Evolutionary conservation across 2,888 invertebrate species (phyloP).

Genomic region (Gortyna flavago): DNA sequence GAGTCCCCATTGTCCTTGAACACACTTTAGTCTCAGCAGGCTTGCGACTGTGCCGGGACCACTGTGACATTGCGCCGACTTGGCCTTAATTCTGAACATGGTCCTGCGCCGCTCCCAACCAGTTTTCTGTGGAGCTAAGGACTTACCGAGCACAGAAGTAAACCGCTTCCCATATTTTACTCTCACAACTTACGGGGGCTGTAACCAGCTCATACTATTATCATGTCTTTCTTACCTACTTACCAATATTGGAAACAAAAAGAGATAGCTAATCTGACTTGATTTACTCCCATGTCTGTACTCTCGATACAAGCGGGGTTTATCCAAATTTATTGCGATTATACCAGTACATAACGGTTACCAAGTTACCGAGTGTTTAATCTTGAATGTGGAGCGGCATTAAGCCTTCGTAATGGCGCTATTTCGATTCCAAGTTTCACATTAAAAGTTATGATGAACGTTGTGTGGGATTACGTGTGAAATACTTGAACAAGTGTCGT

Average conservation of each 20-base stretch:
- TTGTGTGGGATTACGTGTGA: conserved; percentile 63
- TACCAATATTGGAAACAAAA: conserved; percentile 66
- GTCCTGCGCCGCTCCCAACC: conserved; percentile 8
- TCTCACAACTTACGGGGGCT: conserved; percentile 37
- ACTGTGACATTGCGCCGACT: conserved; percentile 4
- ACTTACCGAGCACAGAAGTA: conserved; percentile 24
- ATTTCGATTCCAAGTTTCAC: conserved; percentile 66
- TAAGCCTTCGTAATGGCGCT: conserved; percentile 63
- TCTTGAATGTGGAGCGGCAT: conserved; percentile 62
- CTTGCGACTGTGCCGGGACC: neutral
- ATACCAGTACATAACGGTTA: conserved; percentile 56
- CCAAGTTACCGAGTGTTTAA: conserved; percentile 63
- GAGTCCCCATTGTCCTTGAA: neutral
- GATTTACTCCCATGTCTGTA: conserved; percentile 72
- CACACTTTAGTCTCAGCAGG: neutral
- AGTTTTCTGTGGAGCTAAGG: conserved; percentile 24
- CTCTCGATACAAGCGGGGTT: conserved; percentile 59
- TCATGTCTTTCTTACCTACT: conserved; percentile 38
- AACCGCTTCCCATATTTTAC: conserved; percentile 43
- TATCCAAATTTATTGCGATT: conserved; percentile 73
- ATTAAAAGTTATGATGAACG: conserved; percentile 67
- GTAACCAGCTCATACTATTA: conserved; percentile 46
- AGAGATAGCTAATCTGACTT: conserved; percentile 71
- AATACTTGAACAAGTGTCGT: conserved; percentile 55
- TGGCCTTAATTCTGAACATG: neutral